Evolutionary conservation across 2,797 vertebrate species (phyloP).

Genomic region (Alosa sapidissima): DNA sequence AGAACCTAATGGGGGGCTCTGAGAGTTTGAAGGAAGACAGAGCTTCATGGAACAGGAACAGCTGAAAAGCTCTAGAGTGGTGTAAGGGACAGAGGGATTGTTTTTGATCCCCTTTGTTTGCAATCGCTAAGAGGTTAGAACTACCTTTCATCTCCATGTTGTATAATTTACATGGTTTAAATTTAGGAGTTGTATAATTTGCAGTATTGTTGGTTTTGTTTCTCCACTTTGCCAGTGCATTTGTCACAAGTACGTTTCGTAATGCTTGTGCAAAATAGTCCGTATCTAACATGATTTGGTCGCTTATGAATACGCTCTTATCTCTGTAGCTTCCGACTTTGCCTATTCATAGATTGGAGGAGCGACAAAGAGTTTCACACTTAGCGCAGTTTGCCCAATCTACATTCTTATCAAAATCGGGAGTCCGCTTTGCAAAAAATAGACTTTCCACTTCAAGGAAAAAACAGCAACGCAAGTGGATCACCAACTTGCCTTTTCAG

Average conservation of each 20-base stretch:
- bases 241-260: constrained; percentile 18
- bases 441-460: constrained; percentile 24
- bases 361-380: constrained; percentile 22
- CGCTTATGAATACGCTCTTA: constrained; percentile 17
- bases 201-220: constrained; percentile 15
- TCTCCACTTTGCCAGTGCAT: neutral
- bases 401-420: constrained; percentile 3
- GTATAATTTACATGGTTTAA: constrained; percentile 18
- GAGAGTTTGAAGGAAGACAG: constrained; percentile 5
- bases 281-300: constrained; percentile 18
- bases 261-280: constrained; percentile 21
- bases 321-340: constrained; percentile 17
- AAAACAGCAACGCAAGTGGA: constrained; percentile 18
- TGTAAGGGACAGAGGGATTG: neutral
- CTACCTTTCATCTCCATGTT: constrained; percentile 1
- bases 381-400: constrained; percentile 16
- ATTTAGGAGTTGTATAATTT: constrained; percentile 25
- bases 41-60: neutral
- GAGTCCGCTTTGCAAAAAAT: constrained; percentile 10
- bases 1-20: neutral
- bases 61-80: neutral
- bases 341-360: constrained; percentile 14
- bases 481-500: constrained; percentile 12
- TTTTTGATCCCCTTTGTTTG: constrained; percentile 14
- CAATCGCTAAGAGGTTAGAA: constrained; percentile 16